Conservation (phyloP, 2,888 invertebrate species). For the Lochmaea capreae region DNA sequence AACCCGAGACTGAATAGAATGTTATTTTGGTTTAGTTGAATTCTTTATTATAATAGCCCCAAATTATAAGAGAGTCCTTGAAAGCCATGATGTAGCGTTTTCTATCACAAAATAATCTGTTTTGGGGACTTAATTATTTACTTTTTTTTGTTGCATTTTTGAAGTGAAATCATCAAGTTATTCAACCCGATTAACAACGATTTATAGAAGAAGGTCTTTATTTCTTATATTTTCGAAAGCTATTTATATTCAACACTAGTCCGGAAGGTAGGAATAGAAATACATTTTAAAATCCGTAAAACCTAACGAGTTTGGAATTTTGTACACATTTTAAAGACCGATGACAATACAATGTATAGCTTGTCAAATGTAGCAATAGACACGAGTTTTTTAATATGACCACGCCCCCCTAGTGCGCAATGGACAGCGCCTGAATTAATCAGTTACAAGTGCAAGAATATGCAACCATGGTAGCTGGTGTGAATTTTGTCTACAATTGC, state of each 20-base stretch:
- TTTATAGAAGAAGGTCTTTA: neutral
- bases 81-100: slow-evolving; percentile 19
- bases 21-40: slow-evolving; percentile 14
- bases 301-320: neutral
- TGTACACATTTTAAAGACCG: too few relatives aligned
- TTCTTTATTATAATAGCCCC: slow-evolving; percentile 17
- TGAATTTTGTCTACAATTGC: too few relatives aligned
- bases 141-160: slow-evolving; percentile 15
- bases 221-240: neutral
- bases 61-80: slow-evolving; percentile 20
- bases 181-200: slow-evolving; percentile 5
- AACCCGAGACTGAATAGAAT: slow-evolving; percentile 18
- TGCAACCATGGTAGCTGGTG: too few relatives aligned
- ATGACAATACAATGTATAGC: too few relatives aligned
- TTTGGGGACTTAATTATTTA: slow-evolving; percentile 6
- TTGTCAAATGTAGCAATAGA: too few relatives aligned
- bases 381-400: too few relatives aligned
- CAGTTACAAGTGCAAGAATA: too few relatives aligned
- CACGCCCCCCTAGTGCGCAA: too few relatives aligned
- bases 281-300: neutral
- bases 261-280: neutral
- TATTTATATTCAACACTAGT: neutral
- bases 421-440: too few relatives aligned
- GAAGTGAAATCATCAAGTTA: slow-evolving; percentile 4
- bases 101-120: slow-evolving; percentile 10